Percentiles rank a stretch among this genome's conserved stretches.
These are phyloP conservation scores for Odocoileus virginianus DNA, from an alignment of 2,113 vertebrate genomes.

Conservation along the genomic window DNA sequence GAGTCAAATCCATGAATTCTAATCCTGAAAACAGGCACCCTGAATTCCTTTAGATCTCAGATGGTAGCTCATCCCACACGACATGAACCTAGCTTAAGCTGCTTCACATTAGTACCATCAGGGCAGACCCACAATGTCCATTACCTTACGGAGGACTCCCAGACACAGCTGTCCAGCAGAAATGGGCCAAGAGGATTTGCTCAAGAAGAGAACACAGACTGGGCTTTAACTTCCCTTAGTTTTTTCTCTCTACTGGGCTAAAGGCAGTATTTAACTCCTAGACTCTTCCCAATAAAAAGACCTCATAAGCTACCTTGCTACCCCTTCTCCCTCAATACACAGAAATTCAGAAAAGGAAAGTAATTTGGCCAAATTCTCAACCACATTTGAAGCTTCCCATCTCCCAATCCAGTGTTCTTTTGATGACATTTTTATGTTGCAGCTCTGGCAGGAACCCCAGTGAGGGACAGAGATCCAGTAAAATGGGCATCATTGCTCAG, in stretches of 20 bases:
- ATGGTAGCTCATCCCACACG: background rate
- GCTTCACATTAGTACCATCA: background rate
- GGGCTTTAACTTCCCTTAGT: background rate
- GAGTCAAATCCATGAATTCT: background rate
- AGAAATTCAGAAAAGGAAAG: constrained; percentile 1
- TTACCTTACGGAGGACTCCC: background rate
- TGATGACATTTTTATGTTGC: background rate
- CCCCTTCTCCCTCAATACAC: background rate
- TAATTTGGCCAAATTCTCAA: background rate
- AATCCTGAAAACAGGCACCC: background rate
- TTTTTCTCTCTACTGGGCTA: background rate
- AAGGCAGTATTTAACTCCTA: background rate
- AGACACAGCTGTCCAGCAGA: background rate
- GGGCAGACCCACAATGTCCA: background rate
- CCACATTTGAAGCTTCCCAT: background rate
- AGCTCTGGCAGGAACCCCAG: background rate
- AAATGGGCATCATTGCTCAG: background rate
- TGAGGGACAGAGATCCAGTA: background rate
- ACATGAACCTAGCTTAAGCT: background rate
- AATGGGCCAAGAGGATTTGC: background rate
- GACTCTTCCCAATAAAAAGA: background rate
- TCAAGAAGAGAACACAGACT: background rate
- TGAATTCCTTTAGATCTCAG: background rate
- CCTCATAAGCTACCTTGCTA: background rate
- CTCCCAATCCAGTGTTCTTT: background rate